phyloP scores from a whole-genome alignment of 2,797 vertebrate species.

The Harpagifer antarcticus region DNA sequence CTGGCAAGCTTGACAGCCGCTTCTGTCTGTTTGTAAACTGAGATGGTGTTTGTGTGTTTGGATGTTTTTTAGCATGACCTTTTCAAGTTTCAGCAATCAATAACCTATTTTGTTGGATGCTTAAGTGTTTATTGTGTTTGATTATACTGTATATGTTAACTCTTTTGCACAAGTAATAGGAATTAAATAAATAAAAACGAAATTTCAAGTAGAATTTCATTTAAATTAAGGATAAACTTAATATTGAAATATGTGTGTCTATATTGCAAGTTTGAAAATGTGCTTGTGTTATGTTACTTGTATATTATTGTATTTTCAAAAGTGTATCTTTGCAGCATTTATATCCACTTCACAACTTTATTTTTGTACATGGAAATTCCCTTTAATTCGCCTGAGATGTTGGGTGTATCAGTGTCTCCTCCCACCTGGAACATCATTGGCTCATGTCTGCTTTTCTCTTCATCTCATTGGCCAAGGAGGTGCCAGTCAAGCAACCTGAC shows the following conservation, averaged over 20 bases:
- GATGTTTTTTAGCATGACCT: background rate
- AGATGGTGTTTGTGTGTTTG: background rate
- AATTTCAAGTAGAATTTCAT: background rate
- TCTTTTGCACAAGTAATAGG: background rate
- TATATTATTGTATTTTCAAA: background rate
- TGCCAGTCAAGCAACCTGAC: conserved; percentile 66
- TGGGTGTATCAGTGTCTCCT: background rate
- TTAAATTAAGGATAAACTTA: background rate
- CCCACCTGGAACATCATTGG: conserved; percentile 75
- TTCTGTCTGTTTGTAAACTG: background rate
- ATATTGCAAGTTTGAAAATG: background rate
- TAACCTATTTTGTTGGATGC: too few relatives aligned
- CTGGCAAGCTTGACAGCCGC: background rate
- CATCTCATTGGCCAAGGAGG: conserved; percentile 69
- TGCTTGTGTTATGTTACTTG: background rate
- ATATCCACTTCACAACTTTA: background rate
- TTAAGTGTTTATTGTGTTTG: background rate
- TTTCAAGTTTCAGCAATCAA: too few relatives aligned
- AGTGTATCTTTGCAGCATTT: background rate
- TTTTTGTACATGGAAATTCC: background rate
- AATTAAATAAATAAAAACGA: background rate
- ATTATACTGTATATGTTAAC: background rate
- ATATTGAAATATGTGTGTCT: background rate
- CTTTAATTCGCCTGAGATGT: background rate
- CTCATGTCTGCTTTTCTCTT: conserved; percentile 9